Conservation (phyloP, 2,888 invertebrate species). For the Cantharis rufa region DNA sequence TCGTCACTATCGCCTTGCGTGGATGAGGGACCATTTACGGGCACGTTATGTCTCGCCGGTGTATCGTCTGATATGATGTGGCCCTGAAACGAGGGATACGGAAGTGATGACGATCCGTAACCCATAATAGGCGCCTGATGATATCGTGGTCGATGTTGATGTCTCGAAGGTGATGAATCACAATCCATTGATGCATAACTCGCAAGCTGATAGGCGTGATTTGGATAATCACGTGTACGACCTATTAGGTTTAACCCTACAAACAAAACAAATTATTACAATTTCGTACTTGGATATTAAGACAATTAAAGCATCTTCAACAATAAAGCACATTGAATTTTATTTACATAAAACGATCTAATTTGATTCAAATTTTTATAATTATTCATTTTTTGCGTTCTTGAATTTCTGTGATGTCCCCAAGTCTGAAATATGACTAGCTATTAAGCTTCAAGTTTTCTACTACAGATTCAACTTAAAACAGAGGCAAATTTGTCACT, state of each 20-base stretch:
- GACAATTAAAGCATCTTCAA: background rate
- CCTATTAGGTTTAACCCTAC: constrained; percentile 57
- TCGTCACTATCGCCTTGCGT: constrained; percentile 62
- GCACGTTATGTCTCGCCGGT: constrained; percentile 39
- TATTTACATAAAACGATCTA: background rate
- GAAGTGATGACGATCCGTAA: constrained; percentile 54
- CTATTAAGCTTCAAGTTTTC: too few species aligned
- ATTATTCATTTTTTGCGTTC: too few species aligned
- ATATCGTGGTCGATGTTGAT: constrained; percentile 48
- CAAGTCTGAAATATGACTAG: too few species aligned
- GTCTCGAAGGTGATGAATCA: constrained; percentile 65
- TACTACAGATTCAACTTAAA: too few species aligned
- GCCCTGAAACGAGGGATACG: constrained; percentile 54
- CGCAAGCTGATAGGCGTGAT: constrained; percentile 41
- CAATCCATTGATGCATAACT: constrained; percentile 74
- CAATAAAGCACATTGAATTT: background rate
- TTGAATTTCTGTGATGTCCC: too few species aligned
- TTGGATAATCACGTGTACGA: constrained; percentile 50
- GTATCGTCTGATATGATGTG: constrained; percentile 49
- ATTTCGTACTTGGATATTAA: background rate
- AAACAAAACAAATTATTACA: constrained; percentile 2
- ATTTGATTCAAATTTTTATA: too few species aligned
- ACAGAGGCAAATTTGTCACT: too few species aligned
- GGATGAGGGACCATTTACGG: constrained; percentile 48
- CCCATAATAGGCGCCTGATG: constrained; percentile 54